phyloP scores from a whole-genome alignment of 2,113 vertebrate species.

The Poicephalus gulielmi region DNA sequence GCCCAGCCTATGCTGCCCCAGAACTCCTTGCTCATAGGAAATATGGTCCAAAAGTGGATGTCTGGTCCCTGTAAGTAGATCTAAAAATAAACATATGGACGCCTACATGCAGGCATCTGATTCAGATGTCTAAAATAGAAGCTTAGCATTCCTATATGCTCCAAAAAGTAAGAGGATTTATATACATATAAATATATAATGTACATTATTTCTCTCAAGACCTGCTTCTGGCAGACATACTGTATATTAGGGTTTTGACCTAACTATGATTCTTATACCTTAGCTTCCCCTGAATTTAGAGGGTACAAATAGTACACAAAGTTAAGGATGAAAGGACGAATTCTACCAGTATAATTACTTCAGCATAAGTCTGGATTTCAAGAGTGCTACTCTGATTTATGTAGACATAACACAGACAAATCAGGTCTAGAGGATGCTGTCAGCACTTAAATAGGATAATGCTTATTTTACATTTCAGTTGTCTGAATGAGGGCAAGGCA shows the following conservation, averaged over 20 bases:
- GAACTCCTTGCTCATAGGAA: conserved; percentile 86
- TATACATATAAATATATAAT: neutral
- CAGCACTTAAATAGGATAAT: neutral
- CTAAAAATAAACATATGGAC: neutral
- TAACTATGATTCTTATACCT: neutral
- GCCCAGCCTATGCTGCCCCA: conserved; percentile 82
- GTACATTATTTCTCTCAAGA: neutral
- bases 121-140: neutral
- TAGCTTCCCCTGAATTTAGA: neutral
- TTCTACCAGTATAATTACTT: neutral
- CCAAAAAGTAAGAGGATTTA: neutral
- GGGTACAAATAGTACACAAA: neutral
- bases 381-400: neutral
- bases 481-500: neutral
- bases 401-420: neutral
- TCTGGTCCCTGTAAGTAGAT: conserved; percentile 86
- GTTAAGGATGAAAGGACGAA: neutral
- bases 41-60: conserved; percentile 85
- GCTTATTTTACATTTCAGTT: neutral
- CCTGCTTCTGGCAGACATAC: neutral
- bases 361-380: neutral
- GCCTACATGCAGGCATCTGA: neutral
- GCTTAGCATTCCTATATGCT: neutral
- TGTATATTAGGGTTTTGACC: neutral
- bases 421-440: neutral